These are phyloP conservation scores for Nymphalis polychloros DNA, from an alignment of 2,888 invertebrate genomes.

Conservation along the genomic window DNA sequence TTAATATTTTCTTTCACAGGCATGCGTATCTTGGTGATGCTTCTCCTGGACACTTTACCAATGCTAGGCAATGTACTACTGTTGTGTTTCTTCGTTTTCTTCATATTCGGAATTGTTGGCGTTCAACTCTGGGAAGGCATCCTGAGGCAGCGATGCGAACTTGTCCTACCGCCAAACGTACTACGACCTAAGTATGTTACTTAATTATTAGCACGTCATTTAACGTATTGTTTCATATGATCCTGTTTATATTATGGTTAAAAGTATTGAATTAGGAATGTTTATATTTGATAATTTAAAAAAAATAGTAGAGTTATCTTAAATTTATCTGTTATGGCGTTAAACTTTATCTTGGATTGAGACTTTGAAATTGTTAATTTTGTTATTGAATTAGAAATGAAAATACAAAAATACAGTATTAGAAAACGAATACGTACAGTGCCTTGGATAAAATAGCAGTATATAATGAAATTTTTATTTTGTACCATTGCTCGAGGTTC, in stretches of 20 bases:
- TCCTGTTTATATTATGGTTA: slow-evolving; percentile 8
- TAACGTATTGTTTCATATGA: slow-evolving; percentile 10
- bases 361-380: slow-evolving; percentile 7
- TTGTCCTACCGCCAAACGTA: slow-evolving; percentile 86
- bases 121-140: slow-evolving; percentile 99
- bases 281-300: not conserved
- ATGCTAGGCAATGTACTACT: slow-evolving; percentile 99
- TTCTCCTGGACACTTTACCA: slow-evolving; percentile 98
- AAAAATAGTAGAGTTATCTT: slow-evolving; percentile 7
- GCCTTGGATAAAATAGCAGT: slow-evolving; percentile 56
- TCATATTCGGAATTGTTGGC: slow-evolving; percentile 99
- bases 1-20: slow-evolving; percentile 81
- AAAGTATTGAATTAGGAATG: slow-evolving; percentile 14
- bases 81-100: slow-evolving; percentile 99
- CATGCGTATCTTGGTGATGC: slow-evolving; percentile 99
- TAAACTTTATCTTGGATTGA: slow-evolving; percentile 11
- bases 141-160: slow-evolving; percentile 95
- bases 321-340: slow-evolving; percentile 12
- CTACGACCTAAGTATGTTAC: slow-evolving; percentile 88
- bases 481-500: slow-evolving; percentile 54
- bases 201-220: slow-evolving; percentile 23
- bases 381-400: slow-evolving; percentile 6
- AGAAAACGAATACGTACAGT: slow-evolving; percentile 36
- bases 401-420: slow-evolving; percentile 18
- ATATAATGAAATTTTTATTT: slow-evolving; percentile 46